Conservation (phyloP, 2,888 invertebrate species). For the Bellardia bayeri region DNA sequence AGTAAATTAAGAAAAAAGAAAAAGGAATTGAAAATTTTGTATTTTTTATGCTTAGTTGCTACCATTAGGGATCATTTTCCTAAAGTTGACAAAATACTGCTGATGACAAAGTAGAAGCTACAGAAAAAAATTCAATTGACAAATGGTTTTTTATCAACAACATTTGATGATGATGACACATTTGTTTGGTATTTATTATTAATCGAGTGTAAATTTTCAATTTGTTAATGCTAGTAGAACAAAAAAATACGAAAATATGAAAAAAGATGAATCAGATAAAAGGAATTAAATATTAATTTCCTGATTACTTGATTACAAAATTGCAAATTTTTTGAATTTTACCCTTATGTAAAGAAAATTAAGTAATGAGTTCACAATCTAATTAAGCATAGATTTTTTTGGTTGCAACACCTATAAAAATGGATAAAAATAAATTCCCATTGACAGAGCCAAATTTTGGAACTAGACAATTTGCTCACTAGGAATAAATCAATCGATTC, state of each 20-base stretch:
- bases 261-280: not conserved
- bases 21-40: constrained; percentile 11
- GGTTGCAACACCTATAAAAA: no score
- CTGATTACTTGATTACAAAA: no score
- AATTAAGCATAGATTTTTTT: no score
- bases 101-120: constrained; percentile 23
- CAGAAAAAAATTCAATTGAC: constrained; percentile 22
- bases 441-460: no score
- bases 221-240: not conserved
- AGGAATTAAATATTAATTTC: no score
- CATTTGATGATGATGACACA: constrained; percentile 22
- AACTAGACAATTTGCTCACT: no score
- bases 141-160: constrained; percentile 31
- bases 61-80: constrained; percentile 21
- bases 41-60: not conserved
- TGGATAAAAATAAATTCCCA: no score
- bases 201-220: not conserved
- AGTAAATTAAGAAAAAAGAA: constrained; percentile 40
- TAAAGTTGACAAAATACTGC: constrained; percentile 38
- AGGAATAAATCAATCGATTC: no score
- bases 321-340: no score
- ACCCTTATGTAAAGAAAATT: no score
- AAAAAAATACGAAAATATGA: not conserved
- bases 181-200: constrained; percentile 17
- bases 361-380: no score